A percentile compares a stretch with the other conserved stretches of the same genome.
Evolutionary conservation across 2,797 vertebrate species (phyloP).

Genomic region (Mycteria americana): DNA sequence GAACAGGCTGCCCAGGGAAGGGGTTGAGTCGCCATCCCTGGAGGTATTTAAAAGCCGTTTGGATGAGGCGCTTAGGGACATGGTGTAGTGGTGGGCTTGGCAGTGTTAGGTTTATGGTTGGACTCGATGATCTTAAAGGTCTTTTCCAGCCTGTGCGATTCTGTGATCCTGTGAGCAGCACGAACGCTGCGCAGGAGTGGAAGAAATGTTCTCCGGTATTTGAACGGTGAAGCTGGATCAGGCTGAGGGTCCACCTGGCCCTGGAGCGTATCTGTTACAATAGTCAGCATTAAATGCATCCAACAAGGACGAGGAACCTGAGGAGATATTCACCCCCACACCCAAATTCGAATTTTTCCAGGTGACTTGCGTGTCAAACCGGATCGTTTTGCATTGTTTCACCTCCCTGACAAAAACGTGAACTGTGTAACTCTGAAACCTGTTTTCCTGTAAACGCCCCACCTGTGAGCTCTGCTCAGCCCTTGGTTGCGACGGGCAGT

Average conservation of each 20-base stretch:
- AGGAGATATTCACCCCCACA: not conserved
- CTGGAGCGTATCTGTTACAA: accelerated
- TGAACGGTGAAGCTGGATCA: not conserved
- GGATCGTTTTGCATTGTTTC: not conserved
- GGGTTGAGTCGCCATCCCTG: no score
- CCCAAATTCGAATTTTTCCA: not conserved
- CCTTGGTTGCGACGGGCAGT: accelerated
- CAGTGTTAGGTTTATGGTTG: no score
- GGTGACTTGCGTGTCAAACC: not conserved
- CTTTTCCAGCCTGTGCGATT: no score
- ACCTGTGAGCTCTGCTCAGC: not conserved
- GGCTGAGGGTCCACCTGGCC: not conserved
- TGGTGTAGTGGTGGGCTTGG: no score
- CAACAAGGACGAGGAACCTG: not conserved
- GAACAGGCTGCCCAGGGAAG: no score
- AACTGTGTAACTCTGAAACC: not conserved
- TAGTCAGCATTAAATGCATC: accelerated
- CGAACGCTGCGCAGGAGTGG: accelerated
- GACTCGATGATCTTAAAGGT: no score
- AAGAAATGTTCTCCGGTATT: accelerated
- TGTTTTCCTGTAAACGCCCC: not conserved
- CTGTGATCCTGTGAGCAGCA: not conserved
- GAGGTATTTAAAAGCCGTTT: no score
- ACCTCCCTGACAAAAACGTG: not conserved
- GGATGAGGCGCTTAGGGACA: no score